Evolutionary conservation across 2,888 invertebrate genomes (phyloP).

Genomic region (Caenorhabditis virilis): DNA sequence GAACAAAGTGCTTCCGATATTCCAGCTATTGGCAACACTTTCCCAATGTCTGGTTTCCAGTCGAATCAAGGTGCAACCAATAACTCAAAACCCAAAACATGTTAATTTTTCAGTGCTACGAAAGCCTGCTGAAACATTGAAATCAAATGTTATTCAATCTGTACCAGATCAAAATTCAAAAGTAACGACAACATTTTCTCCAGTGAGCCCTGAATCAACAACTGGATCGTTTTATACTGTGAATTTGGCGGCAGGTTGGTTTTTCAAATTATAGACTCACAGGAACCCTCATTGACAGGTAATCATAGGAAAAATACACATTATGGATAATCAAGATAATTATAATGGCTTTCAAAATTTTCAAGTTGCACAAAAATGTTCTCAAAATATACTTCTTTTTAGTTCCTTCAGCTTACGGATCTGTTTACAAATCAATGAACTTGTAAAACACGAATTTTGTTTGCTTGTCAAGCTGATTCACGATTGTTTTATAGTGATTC

Average conservation of each 20-base stretch:
- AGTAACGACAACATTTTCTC: not conserved
- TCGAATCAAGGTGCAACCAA: no score
- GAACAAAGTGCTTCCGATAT: not conserved
- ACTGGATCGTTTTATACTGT: constrained; percentile 28
- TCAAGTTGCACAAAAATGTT: no score
- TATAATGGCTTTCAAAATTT: no score
- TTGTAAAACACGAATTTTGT: no score
- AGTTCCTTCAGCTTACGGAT: no score
- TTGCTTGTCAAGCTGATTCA: no score
- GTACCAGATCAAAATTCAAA: not conserved
- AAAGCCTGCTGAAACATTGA: constrained; percentile 25
- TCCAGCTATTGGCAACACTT: not conserved
- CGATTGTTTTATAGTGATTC: no score
- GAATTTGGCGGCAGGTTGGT: constrained; percentile 25
- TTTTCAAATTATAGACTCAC: not conserved
- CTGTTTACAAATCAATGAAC: no score
- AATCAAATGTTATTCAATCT: constrained; percentile 2
- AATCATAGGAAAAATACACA: no score
- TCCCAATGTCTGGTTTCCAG: not conserved
- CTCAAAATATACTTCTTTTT: no score
- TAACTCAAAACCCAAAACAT: not conserved
- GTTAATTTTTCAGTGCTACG: constrained; percentile 10
- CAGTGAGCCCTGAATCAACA: constrained; percentile 3
- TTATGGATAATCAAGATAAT: no score
- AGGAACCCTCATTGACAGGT: no score